These are phyloP conservation scores for Dunckerocampus dactyliophorus DNA, from an alignment of 2,113 vertebrate genomes.

Conservation along the genomic window DNA sequence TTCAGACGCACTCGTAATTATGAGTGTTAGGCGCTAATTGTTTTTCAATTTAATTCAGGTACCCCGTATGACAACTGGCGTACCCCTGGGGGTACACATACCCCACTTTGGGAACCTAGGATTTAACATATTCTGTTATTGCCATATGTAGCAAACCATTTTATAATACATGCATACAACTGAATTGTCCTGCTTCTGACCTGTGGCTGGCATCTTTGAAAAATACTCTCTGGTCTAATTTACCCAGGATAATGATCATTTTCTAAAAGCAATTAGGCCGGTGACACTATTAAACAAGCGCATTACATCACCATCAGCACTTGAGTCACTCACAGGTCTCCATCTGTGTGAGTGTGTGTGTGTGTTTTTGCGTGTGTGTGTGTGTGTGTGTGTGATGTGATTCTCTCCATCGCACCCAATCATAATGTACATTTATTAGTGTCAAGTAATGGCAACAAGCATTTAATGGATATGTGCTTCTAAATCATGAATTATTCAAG, in stretches of 20 bases:
- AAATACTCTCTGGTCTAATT: slow-evolving; percentile 8
- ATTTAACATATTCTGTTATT: slow-evolving; percentile 23
- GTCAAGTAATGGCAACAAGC: slow-evolving; percentile 42
- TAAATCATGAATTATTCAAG: slow-evolving; percentile 52
- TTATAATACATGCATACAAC: slow-evolving; percentile 3
- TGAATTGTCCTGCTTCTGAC: slow-evolving; percentile 23
- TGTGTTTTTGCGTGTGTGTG: slow-evolving; percentile 7
- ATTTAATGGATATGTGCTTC: slow-evolving; percentile 46
- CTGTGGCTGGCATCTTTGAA: slow-evolving; percentile 2
- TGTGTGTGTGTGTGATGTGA: slow-evolving; percentile 12
- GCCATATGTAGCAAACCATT: slow-evolving; percentile 16
- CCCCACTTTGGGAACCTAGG: too few relatives aligned
- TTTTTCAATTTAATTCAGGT: too few relatives aligned
- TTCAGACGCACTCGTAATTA: too few relatives aligned
- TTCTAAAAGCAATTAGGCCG: slow-evolving; percentile 25
- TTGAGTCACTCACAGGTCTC: slow-evolving; percentile 18
- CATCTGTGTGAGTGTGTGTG: slow-evolving; percentile 9
- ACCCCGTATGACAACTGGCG: too few relatives aligned
- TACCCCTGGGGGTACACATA: too few relatives aligned
- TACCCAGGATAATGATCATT: slow-evolving; percentile 22
- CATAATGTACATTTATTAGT: slow-evolving; percentile 43
- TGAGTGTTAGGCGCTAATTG: too few relatives aligned
- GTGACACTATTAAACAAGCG: slow-evolving; percentile 19
- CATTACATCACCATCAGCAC: slow-evolving; percentile 22
- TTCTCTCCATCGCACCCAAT: slow-evolving; percentile 21